Base-by-base conservation (phyloP, 64 coral and sea anemone species). In the Dendrophyllia cribrosa region DNA sequence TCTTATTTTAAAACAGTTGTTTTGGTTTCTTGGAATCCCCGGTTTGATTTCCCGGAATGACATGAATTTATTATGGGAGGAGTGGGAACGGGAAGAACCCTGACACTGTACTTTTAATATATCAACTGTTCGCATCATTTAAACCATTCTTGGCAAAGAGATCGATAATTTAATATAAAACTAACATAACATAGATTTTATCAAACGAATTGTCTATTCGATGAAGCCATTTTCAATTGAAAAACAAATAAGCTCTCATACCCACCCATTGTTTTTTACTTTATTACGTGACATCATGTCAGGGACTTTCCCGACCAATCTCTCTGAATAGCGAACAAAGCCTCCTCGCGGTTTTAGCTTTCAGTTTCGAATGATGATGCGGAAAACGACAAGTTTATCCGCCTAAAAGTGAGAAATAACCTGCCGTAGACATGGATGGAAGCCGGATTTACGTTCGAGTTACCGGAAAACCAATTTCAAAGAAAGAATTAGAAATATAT, bases 401-500 rank as follows among this genome's bases (percentile, higher is more conserved):
- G 6, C 20, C 21, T 25, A 25, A 69, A 69, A 56, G 53, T 6
- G 53, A 56, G 12, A 56, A 56, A 56, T 56, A 56, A 56, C 7
- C 53, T 12, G 53, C 12, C 67, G 25, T 48, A 19, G 7, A 45
- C 1, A 82, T 82, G 78, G 58, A 65, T 45, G 34, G 13, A 49
- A 3, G 26, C 34, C 78, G 59, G 24, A 66, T 82, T 64, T 63
- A 47, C 15, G 58, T 82, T 82, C 78, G 78, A 46, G 78, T 44
- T 64, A 20, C 46, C 58, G 78, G 58, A 34, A 65, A 60, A 47
- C 19, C 13, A 43, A 10, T 64, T 62, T 20, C 78, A 25, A 82
- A 20, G 78, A 25, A 64, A 44, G 78, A 82, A 62, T 82, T 82
- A 65, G 59, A 20, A 64, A 82, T 60, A 17, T 82, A 82, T 49